phyloP scores from a whole-genome alignment of 2,797 vertebrate genomes.

The Phrynocephalus guinanensis region DNA sequence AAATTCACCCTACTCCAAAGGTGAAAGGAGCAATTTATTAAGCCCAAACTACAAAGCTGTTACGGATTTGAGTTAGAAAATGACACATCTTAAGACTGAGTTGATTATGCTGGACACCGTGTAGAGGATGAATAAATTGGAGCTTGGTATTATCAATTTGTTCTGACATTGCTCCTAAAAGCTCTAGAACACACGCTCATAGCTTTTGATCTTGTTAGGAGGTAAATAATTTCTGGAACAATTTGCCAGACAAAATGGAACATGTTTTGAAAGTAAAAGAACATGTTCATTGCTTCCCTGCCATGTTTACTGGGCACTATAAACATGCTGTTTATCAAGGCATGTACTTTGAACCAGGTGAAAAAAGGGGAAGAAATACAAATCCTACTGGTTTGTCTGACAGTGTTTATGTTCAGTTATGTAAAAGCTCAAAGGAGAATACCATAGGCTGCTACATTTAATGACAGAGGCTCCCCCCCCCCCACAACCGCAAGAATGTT shows the following conservation, averaged over 20 bases:
- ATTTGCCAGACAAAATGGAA: constrained; percentile 25
- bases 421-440: not conserved
- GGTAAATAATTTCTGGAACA: constrained; percentile 32
- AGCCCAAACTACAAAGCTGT: constrained; percentile 30
- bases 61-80: constrained; percentile 28
- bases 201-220: constrained; percentile 26
- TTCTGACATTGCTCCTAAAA: constrained; percentile 28
- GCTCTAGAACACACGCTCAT: constrained; percentile 9
- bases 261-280: not conserved
- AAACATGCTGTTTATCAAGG: not conserved
- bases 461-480: not conserved
- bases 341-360: not conserved
- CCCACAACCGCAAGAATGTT: not conserved
- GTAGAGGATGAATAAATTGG: constrained; percentile 36
- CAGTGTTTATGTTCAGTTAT: not conserved
- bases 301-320: no score
- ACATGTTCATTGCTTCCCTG: not conserved
- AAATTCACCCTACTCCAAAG: constrained; percentile 33
- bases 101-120: constrained; percentile 37
- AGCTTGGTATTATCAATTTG: constrained; percentile 37
- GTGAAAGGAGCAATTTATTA: constrained; percentile 44
- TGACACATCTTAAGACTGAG: constrained; percentile 35
- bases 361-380: not conserved
- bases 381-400: not conserved
- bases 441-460: not conserved